Percentiles rank a stretch among this genome's conserved stretches.
phyloP scores from a whole-genome alignment of 2,113 vertebrate genomes.

The Catharus minimus region DNA sequence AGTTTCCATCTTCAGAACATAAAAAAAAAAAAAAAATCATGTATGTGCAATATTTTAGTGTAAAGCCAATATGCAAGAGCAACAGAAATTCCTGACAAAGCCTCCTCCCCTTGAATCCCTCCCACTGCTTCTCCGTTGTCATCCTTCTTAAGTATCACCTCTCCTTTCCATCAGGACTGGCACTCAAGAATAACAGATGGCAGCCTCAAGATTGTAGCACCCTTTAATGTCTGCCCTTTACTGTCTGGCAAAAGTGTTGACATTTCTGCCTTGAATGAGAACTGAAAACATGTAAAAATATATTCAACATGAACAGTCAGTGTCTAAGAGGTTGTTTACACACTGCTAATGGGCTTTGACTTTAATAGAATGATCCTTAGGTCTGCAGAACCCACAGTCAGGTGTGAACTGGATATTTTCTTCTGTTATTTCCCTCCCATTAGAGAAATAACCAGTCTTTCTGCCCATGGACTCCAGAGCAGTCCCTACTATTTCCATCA shows the following conservation, averaged over 20 bases:
- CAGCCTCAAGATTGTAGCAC: conserved; percentile 77
- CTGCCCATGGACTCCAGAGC: not conserved
- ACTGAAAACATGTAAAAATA: conserved; percentile 77
- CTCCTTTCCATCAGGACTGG: conserved; percentile 71
- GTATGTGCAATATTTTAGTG: conserved; percentile 28
- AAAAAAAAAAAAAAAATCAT: not conserved
- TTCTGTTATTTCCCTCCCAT: conserved; percentile 6
- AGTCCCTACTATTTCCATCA: not conserved
- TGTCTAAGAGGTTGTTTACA: conserved; percentile 70
- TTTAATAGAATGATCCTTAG: conserved; percentile 61
- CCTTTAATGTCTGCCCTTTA: conserved; percentile 77
- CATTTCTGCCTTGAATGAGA: conserved; percentile 79
- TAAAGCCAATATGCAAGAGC: conserved; percentile 44
- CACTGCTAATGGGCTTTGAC: conserved; percentile 67
- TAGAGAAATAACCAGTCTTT: not conserved
- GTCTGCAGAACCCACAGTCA: conserved; percentile 50
- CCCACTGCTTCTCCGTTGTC: conserved; percentile 61
- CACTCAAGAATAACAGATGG: conserved; percentile 77
- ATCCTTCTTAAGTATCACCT: conserved; percentile 73
- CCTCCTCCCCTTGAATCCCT: conserved; percentile 19
- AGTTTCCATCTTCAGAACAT: not conserved
- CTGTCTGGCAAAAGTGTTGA: conserved; percentile 80
- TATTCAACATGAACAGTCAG: conserved; percentile 71
- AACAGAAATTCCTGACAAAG: conserved; percentile 56
- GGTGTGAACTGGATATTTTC: conserved; percentile 53